Evolutionary conservation across 2,888 invertebrate genomes (phyloP).

Genomic region (Leptodirus hochenwartii): DNA sequence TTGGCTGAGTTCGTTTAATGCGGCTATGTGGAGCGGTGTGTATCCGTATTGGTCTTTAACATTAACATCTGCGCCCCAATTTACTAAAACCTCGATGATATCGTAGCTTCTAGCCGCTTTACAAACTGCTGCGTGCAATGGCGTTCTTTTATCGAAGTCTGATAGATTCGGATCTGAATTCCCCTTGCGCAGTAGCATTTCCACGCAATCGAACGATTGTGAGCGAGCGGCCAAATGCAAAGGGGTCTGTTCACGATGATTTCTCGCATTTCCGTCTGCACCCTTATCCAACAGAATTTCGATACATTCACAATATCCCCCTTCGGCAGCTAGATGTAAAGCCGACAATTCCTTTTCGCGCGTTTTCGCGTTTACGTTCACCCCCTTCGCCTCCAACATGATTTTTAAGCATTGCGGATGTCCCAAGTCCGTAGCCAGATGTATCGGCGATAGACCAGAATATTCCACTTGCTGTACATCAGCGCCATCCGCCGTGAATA

Average conservation of each 20-base stretch:
- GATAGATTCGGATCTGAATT: slow-evolving; percentile 62
- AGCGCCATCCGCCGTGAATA: slow-evolving; percentile 57
- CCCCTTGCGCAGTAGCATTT: slow-evolving; percentile 52
- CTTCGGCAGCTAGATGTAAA: slow-evolving; percentile 74
- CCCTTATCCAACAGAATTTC: slow-evolving; percentile 52
- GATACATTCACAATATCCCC: slow-evolving; percentile 68
- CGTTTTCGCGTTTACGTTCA: slow-evolving; percentile 51
- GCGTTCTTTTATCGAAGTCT: slow-evolving; percentile 65
- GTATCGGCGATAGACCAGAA: slow-evolving; percentile 61
- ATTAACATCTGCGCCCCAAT: slow-evolving; percentile 68
- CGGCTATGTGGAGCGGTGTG: slow-evolving; percentile 70
- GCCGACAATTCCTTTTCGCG: slow-evolving; percentile 61
- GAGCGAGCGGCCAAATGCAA: slow-evolving; percentile 70
- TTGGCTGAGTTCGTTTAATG: slow-evolving; percentile 65
- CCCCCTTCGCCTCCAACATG: slow-evolving; percentile 52
- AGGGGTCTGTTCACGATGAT: slow-evolving; percentile 67
- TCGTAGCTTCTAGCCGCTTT: slow-evolving; percentile 66
- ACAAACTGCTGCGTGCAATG: slow-evolving; percentile 70
- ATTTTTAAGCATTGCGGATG: slow-evolving; percentile 56
- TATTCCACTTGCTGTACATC: slow-evolving; percentile 58
- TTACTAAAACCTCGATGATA: slow-evolving; percentile 58
- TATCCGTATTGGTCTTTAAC: slow-evolving; percentile 73
- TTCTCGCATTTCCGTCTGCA: slow-evolving; percentile 56
- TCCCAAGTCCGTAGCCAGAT: slow-evolving; percentile 64
- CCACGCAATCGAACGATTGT: slow-evolving; percentile 65